These are phyloP conservation scores for Branchinecta lynchi DNA, from an alignment of 1,140 invertebrate genomes.

Conservation along the genomic window DNA sequence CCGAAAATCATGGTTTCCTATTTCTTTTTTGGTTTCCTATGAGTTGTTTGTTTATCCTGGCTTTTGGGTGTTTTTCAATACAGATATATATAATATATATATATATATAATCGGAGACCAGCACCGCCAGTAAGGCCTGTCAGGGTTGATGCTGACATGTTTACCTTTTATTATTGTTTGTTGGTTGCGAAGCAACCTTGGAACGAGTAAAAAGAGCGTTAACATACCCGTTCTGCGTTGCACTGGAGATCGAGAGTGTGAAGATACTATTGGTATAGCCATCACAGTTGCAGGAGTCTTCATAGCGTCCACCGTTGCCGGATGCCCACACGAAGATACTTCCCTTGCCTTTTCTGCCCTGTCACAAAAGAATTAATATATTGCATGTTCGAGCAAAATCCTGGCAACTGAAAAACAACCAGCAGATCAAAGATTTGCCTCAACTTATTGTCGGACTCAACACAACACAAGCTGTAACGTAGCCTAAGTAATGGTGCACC, in stretches of 20 bases:
- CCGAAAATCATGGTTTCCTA: no score
- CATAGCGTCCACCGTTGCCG: slow-evolving; percentile 88
- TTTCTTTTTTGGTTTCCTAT: no score
- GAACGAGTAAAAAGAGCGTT: neutral
- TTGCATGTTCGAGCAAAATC: neutral
- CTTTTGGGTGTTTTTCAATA: no score
- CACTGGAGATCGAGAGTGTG: slow-evolving; percentile 90
- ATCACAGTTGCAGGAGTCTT: slow-evolving; percentile 97
- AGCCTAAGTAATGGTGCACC: no score
- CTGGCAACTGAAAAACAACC: neutral
- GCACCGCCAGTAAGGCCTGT: no score
- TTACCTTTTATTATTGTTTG: no score
- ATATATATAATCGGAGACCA: no score
- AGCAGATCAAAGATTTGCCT: slow-evolving; percentile 8
- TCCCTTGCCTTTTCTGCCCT: slow-evolving; percentile 87
- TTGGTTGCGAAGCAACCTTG: no score
- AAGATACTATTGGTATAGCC: slow-evolving; percentile 98
- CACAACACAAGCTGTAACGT: no score
- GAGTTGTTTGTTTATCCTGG: no score
- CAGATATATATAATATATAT: no score
- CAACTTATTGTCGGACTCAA: slow-evolving; percentile 9
- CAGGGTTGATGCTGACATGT: no score
- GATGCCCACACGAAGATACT: slow-evolving; percentile 99
- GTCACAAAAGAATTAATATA: slow-evolving; percentile 22
- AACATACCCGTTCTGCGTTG: slow-evolving; percentile 77